A percentile compares a stretch with the other conserved stretches of the same genome.
Evolutionary conservation across 2,113 vertebrate species (phyloP).

Genomic region (Serilophus lunatus): DNA sequence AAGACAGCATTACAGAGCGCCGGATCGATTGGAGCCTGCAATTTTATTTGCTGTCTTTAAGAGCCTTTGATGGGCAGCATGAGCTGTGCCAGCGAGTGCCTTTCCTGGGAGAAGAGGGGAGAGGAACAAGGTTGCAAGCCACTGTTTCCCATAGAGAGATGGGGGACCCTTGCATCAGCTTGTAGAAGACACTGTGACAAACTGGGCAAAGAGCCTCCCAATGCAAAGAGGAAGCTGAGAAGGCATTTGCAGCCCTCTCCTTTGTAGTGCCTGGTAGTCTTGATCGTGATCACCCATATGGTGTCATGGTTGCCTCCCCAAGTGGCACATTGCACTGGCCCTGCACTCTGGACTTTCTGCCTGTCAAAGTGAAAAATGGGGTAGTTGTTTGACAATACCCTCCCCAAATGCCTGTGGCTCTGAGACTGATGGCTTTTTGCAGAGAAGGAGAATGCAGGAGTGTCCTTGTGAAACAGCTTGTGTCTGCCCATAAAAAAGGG

Average conservation of each 20-base stretch:
- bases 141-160: background rate
- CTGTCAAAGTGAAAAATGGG: background rate
- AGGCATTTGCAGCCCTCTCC: background rate
- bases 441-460: background rate
- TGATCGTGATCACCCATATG: rapidly evolving
- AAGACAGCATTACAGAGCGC: conserved; percentile 54
- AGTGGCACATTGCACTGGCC: background rate
- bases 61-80: conserved; percentile 44
- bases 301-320: background rate
- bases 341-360: background rate
- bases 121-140: background rate
- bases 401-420: rapidly evolving
- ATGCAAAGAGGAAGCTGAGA: background rate
- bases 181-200: background rate
- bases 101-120: conserved; percentile 14
- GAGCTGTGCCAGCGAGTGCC: background rate
- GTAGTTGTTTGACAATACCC: rapidly evolving
- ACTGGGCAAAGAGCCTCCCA: background rate
- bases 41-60: conserved; percentile 63
- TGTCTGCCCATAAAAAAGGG: background rate
- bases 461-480: background rate
- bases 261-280: rapidly evolving
- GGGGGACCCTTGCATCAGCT: background rate
- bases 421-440: background rate
- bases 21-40: conserved; percentile 55